Percentiles rank a stretch among this genome's conserved stretches.
Evolutionary conservation across 2,888 invertebrate species (phyloP).

Genomic region (Doris montereyensis): DNA sequence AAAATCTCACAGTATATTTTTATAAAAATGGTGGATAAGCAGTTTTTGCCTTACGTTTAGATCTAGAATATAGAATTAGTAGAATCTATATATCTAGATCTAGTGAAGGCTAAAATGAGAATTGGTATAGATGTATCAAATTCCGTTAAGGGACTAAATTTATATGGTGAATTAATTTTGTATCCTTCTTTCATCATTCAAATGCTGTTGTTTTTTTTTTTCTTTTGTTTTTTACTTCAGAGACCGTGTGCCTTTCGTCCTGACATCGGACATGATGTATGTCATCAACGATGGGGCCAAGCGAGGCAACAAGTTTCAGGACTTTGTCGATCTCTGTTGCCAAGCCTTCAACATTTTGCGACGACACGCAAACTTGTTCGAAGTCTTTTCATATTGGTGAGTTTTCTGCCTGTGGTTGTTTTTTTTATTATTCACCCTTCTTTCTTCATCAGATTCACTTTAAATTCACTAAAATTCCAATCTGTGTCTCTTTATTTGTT

Average conservation of each 20-base stretch:
- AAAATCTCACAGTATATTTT: too few species aligned
- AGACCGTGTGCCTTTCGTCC: slow-evolving; percentile 96
- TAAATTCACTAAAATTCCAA: background rate
- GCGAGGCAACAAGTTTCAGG: slow-evolving; percentile 89
- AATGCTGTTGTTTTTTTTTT: too few species aligned
- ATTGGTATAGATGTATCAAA: too few species aligned
- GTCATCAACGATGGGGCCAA: slow-evolving; percentile 98
- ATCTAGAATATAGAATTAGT: too few species aligned
- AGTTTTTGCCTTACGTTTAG: too few species aligned
- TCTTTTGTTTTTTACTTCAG: slow-evolving; percentile 74
- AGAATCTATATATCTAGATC: too few species aligned
- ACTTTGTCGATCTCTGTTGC: slow-evolving; percentile 98
- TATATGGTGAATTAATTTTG: too few species aligned
- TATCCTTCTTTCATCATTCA: too few species aligned
- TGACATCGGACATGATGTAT: slow-evolving; percentile 99
- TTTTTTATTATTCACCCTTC: background rate
- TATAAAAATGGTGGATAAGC: too few species aligned
- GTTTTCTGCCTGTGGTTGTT: too few species aligned
- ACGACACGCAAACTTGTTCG: slow-evolving; percentile 90
- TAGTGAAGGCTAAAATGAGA: too few species aligned
- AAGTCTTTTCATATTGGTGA: slow-evolving; percentile 90
- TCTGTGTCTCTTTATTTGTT: background rate
- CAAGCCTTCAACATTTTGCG: slow-evolving; percentile 96
- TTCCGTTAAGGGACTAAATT: too few species aligned
- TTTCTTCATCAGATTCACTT: background rate